Conservation (phyloP, 2,113 vertebrate species). For the Crotophaga sulcirostris region DNA sequence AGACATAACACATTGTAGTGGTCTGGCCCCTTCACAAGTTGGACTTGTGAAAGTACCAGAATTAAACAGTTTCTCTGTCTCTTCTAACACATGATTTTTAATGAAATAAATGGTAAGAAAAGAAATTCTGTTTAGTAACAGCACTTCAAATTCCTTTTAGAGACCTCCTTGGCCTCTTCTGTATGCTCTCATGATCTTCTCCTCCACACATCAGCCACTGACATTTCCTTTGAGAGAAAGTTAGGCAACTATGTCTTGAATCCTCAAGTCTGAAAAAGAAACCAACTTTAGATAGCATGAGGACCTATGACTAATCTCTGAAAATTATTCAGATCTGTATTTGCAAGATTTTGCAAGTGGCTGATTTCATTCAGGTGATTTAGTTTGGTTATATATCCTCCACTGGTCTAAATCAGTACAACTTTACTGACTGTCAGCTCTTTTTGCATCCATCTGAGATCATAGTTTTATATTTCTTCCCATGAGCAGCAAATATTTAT, state of each 20-base stretch:
- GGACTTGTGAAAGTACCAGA: conserved; percentile 33
- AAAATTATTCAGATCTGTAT: not conserved
- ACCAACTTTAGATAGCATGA: not conserved
- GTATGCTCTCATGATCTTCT: not conserved
- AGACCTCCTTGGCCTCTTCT: conserved; percentile 9
- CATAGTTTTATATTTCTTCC: not conserved
- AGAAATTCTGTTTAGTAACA: conserved; percentile 32
- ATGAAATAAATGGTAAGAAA: not conserved
- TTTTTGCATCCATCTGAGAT: not conserved
- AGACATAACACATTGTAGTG: not conserved
- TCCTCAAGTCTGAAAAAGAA: not conserved
- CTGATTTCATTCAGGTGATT: not conserved
- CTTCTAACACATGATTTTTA: conserved; percentile 25
- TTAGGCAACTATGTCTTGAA: not conserved
- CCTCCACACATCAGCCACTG: not conserved
- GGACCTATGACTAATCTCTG: not conserved
- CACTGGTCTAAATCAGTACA: not conserved
- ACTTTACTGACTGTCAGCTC: not conserved
- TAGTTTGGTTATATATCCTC: not conserved
- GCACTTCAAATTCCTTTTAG: conserved; percentile 55
- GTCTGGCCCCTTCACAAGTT: not conserved
- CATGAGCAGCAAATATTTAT: not conserved
- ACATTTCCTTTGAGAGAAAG: not conserved
- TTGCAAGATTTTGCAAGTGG: not conserved
- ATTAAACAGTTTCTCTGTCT: conserved; percentile 22